Conservation (phyloP, 2,888 invertebrate species). For the Steinernema scapterisci region DNA sequence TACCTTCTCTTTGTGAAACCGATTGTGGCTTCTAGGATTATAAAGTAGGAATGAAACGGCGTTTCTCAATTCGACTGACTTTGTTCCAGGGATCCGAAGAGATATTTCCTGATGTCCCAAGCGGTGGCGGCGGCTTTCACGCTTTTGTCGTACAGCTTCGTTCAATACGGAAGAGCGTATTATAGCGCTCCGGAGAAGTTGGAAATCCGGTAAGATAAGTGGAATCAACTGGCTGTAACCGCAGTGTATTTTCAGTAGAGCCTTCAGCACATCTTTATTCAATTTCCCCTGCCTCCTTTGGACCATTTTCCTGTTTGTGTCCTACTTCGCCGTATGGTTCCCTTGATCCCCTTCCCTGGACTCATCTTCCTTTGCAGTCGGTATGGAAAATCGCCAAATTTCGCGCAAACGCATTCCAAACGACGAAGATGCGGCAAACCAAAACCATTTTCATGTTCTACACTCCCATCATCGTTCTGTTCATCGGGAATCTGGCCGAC, state of each 20-base stretch:
- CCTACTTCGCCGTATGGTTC: not conserved
- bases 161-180: too few species aligned
- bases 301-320: not conserved
- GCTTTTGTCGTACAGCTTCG: not conserved
- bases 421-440: not conserved
- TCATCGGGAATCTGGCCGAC: not conserved
- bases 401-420: not conserved
- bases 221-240: too few species aligned
- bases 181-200: too few species aligned
- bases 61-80: too few species aligned
- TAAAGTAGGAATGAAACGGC: not conserved
- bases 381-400: not conserved
- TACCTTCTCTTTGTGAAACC: slow-evolving; percentile 1
- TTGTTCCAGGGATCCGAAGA: not conserved
- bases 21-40: not conserved
- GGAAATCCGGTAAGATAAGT: too few species aligned
- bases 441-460: not conserved
- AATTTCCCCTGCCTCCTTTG: not conserved
- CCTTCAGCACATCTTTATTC: not conserved
- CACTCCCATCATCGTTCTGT: not conserved
- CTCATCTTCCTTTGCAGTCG: not conserved
- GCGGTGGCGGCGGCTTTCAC: not conserved
- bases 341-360: not conserved
- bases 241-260: not conserved
- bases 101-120: not conserved